Evolutionary conservation across 2,113 vertebrate species (phyloP), one percentile per base, ranked within the genome.

Genomic region (Lamprotornis superbus): DNA sequence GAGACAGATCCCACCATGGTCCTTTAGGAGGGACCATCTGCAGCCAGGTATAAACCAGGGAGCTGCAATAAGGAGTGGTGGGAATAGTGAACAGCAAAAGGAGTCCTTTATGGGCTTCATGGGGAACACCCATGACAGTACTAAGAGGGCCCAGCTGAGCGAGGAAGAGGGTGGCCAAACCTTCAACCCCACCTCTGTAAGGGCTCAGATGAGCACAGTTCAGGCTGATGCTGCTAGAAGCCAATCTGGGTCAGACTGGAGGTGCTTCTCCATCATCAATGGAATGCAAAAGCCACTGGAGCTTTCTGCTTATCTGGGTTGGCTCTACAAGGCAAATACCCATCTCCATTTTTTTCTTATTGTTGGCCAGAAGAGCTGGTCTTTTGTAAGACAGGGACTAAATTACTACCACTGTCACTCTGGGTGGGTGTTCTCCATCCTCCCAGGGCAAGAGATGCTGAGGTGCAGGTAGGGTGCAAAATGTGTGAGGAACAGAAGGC

Each of bases 201-300:
- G 24, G 22, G 56, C 37, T 79, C 65, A 52, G 46, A 19, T 0
- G 0, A 57, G 42, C 47, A 33, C 31, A 57, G 52, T 1, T 0
- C 28, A 40, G 33, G 37, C 63, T 86, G 47, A 49, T 33, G 21
- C 61, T 49, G 56, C 46, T 16, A 6, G 25, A 39, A 57, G 19
- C 46, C 7, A 30, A 63, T 42, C 21, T 61, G 50, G 0, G 4
- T 40, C 15, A 46, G 25, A 18, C 39, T 76, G 68, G 40, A 55
- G 69, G 39, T 64, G 35, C 39, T 89, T 30, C 81, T 83, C 33
- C 59, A 42, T 22, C 20, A 31, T 53, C 56, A 55, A 5, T 2
- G 18, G 35, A 74, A 44, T 53, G 39, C n/a, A 40, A 85, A 85
- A 78, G 42, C 39, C 67, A 5, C 22, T 1, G 4, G 30, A 65